Evolutionary conservation across 2,797 vertebrate species (phyloP), one percentile per base, ranked within the genome.

Genomic region (Orestias chungarensis): DNA sequence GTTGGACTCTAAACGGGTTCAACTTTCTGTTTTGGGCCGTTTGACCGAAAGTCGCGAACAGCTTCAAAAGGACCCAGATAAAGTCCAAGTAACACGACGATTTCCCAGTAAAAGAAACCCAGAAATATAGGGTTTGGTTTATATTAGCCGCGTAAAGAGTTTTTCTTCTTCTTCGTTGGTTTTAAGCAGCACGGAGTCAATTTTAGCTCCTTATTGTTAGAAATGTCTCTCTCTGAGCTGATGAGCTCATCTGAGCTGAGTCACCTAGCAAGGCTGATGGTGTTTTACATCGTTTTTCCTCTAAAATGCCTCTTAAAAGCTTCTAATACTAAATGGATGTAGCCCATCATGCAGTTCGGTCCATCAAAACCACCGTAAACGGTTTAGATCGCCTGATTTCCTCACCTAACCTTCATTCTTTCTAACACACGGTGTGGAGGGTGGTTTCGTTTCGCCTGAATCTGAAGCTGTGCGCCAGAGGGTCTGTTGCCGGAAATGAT

Each of bases 61-160:
- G 68, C 71, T 72, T 8, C 5, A 35, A 76, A 77, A 81, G 83
- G 74, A 44, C 52, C 6, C 0, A 14, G 57, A 15, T 54, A 86
- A 82, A 88, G 15, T 31, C 86, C 89, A 91, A 91, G 50, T 84
- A 55, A 73, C 64, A 43, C 7, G 4, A 3, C 5, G n/a, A 7
- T 42, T 40, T 42, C 15, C 35, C 35, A 40, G 35, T 1, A 0
- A 47, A 4, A 1, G 17, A 17, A 1, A 20, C 4, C 40, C 6
- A 18, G 15, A 8, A 0, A 38, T 14, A 10, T 25, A 4, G 3
- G 17, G 42, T 55, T 6, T 11, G 12, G 49, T 33, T 11, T 6
- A 31, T 46, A 33, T 23, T 67, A 1, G 23, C 23, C 6, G 4
- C 15, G 9, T 1, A 62, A 12, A 40, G 33, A 8, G 29, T 8